Conservation (phyloP, 1,140 invertebrate species). For the Neomicropteryx cornuta region DNA sequence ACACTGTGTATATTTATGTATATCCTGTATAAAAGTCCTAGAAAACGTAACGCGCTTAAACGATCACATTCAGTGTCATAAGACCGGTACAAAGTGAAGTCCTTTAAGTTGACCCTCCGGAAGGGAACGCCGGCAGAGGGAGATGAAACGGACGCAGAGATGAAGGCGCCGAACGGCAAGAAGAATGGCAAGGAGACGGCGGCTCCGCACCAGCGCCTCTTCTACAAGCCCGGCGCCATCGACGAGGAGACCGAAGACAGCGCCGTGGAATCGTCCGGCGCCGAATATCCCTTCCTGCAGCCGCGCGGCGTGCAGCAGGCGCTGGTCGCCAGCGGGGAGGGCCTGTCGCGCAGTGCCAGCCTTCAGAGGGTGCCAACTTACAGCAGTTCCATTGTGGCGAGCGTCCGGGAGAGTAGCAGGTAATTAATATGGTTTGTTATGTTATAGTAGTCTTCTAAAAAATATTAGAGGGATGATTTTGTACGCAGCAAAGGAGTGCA, state of each 20-base stretch:
- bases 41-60: neutral
- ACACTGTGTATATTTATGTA: too few species aligned
- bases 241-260: constrained; percentile 37
- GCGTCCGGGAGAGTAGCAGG: constrained; percentile 36
- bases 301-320: constrained; percentile 16
- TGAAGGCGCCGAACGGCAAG: constrained; percentile 7
- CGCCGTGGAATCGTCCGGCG: constrained; percentile 28
- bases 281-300: constrained; percentile 28
- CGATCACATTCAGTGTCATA: neutral
- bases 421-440: too few species aligned
- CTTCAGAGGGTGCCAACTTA: constrained; percentile 37
- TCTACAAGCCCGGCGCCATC: constrained; percentile 35
- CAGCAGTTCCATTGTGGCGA: constrained; percentile 36
- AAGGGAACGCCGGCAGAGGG: constrained; percentile 8
- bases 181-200: neutral
- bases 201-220: constrained; percentile 15
- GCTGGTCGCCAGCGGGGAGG: constrained; percentile 24
- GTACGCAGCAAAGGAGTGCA: too few species aligned
- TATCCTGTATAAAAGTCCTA: too few species aligned
- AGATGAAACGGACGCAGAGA: constrained; percentile 5
- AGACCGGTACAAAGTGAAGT: too few species aligned
- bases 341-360: constrained; percentile 23
- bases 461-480: too few species aligned
- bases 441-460: too few species aligned
- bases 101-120: neutral